Evolutionary conservation across 37 sponge, comb jelly and placozoan species (phyloP), one percentile per base, ranked within the genome.

Genomic region (Diacarnus erythraeanus): DNA sequence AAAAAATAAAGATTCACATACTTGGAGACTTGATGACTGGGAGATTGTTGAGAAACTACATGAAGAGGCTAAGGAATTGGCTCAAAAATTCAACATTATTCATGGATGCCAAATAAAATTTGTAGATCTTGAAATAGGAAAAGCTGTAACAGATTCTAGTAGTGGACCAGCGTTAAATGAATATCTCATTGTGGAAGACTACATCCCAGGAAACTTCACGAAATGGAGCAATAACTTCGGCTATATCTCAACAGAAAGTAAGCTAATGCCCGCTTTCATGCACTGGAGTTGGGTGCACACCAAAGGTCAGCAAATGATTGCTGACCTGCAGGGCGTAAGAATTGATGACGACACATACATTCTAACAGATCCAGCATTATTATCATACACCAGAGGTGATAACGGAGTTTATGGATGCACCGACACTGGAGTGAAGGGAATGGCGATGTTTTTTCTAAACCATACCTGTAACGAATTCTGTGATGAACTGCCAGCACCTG

Each of bases 251-350:
- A 3, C 35, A 37, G 44, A 65, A 15, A 25, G 73, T 3, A 37
- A 17, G 36, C 44, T 34, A 18, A 64, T 86, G 87, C 87, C 80
- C 27, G 80, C 76, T 0, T 86, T 86, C 70, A 68, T 68, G 69
- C 87, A 86, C 70, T 86, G 87, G 87, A 74, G 67, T 30, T 86
- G 87, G 87, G 47, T 31, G 1, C 76, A 86, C 87, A 86, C 80
- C 35, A 40, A 43, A 39, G 80, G 81, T 25, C 58, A 86, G 22
- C 31, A 39, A 33, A 86, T 86, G 87, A 44, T 75, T 23, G 80
- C 81, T 42, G 80, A 80, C 70, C 30, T 86, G 35, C 87, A 86
- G 37, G 87, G 87, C 1, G 87, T 86, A 25, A 39, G 76, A 59
- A 39, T 4, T 17, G 59, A 74, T 34, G 70, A 75, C 42, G 40